These are phyloP conservation scores for Plemyria rubiginata DNA, from an alignment of 2,888 invertebrate species.

Conservation along the genomic window DNA sequence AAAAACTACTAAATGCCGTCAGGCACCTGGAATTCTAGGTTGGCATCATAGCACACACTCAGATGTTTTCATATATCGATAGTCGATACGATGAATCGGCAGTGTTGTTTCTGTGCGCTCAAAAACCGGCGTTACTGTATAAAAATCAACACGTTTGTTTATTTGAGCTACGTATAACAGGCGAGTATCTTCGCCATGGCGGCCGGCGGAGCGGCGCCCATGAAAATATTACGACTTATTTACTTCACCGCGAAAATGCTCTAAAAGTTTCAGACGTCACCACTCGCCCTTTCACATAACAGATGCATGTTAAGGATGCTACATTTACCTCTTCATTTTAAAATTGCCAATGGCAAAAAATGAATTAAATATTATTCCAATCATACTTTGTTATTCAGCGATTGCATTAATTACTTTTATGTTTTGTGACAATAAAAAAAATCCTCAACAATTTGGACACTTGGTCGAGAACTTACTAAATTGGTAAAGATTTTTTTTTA, in stretches of 20 bases:
- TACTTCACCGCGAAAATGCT: constrained; percentile 74
- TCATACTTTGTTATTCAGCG: too few relatives aligned
- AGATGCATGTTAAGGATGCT: not conserved
- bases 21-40: constrained; percentile 36
- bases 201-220: constrained; percentile 68
- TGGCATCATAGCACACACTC: constrained; percentile 30
- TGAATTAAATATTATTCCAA: not conserved
- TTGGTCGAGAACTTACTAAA: too few relatives aligned
- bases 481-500: too few relatives aligned
- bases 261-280: constrained; percentile 42
- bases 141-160: constrained; percentile 81
- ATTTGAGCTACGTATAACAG: constrained; percentile 75
- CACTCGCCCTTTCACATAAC: not conserved
- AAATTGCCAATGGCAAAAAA: not conserved
- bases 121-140: constrained; percentile 70
- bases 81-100: constrained; percentile 63
- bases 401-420: too few relatives aligned
- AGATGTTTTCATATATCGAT: constrained; percentile 45
- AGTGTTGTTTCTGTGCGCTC: constrained; percentile 56
- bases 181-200: constrained; percentile 61
- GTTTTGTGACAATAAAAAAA: too few relatives aligned
- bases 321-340: not conserved
- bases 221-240: constrained; percentile 82
- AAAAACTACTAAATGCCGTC: constrained; percentile 39
- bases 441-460: too few relatives aligned